A percentile compares a stretch with the other conserved stretches of the same genome.
phyloP scores from a whole-genome alignment of 2,113 vertebrate genomes.

The Leiothrix lutea region DNA sequence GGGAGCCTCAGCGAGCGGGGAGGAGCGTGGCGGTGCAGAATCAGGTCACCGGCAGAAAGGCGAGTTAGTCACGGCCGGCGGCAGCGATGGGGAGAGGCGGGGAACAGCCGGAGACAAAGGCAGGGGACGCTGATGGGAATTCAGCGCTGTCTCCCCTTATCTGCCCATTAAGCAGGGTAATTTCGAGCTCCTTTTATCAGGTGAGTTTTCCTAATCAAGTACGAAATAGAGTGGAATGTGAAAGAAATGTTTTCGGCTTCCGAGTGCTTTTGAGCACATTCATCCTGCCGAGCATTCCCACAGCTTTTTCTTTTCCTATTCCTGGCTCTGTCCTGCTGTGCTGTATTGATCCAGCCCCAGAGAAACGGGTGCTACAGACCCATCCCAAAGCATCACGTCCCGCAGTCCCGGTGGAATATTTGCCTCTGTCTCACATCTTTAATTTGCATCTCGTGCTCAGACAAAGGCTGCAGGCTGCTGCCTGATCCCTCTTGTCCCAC shows the following conservation, averaged over 20 bases:
- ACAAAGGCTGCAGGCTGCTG: not conserved
- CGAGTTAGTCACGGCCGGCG: not conserved
- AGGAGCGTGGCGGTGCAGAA: conserved; percentile 55
- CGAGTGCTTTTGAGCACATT: not conserved
- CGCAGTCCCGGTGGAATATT: not conserved
- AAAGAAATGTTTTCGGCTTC: not conserved
- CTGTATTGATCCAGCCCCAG: not conserved
- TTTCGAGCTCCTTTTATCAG: not conserved
- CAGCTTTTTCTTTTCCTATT: not conserved
- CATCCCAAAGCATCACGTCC: not conserved
- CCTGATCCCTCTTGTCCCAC: not conserved
- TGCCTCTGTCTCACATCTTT: not conserved
- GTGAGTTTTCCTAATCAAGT: not conserved
- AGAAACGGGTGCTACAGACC: not conserved
- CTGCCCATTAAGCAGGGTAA: not conserved
- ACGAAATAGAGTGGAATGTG: not conserved
- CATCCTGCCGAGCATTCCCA: not conserved
- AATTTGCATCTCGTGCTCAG: not conserved
- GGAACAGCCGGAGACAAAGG: conserved; percentile 8
- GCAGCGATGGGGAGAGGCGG: not conserved
- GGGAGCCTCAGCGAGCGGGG: conserved; percentile 22
- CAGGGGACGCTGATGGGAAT: not conserved
- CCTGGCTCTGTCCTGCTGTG: not conserved
- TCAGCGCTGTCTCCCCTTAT: not conserved
- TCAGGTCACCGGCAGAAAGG: conserved; percentile 15